A percentile compares a stretch with the other conserved stretches of the same genome.
These are phyloP conservation scores for Brachionus sp. DNA, from an alignment of 1,140 invertebrate genomes.

Conservation along the genomic window DNA sequence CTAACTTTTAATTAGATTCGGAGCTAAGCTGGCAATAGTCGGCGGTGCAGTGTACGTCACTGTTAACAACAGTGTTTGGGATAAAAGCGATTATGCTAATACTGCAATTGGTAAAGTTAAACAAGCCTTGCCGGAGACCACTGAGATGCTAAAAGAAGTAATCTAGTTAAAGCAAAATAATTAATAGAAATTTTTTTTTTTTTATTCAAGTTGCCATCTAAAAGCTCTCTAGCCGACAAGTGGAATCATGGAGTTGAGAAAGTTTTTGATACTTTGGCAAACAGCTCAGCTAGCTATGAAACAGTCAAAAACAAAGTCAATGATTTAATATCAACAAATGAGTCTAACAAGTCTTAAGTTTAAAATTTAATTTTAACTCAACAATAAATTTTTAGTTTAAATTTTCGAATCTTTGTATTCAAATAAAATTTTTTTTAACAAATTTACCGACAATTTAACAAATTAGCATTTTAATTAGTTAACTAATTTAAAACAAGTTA, in stretches of 20 bases:
- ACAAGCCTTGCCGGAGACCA: constrained; percentile 27
- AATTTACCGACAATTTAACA: too few species aligned
- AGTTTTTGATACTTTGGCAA: constrained; percentile 12
- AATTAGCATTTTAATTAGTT: too few species aligned
- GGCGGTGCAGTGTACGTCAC: constrained; percentile 34
- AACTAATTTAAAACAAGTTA: too few species aligned
- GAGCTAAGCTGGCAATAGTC: constrained; percentile 39
- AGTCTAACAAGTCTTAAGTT: constrained; percentile 10
- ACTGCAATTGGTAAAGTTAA: constrained; percentile 28
- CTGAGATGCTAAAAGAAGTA: constrained; percentile 31
- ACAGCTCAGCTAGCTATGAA: neutral
- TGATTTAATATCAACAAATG: neutral
- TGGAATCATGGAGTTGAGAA: constrained; percentile 34
- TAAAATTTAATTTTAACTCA: neutral
- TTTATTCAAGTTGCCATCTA: constrained; percentile 30
- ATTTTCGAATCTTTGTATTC: neutral
- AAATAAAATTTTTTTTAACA: neutral
- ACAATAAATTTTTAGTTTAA: neutral
- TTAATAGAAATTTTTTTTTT: neutral
- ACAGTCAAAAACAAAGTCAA: neutral
- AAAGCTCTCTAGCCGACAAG: constrained; percentile 2
- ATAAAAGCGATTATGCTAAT: constrained; percentile 44
- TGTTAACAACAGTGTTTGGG: constrained; percentile 36
- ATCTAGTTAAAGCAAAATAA: neutral
- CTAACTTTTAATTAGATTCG: constrained; percentile 4